Evolutionary conservation across 2,113 vertebrate species (phyloP).

Genomic region (Heterocephalus glaber): DNA sequence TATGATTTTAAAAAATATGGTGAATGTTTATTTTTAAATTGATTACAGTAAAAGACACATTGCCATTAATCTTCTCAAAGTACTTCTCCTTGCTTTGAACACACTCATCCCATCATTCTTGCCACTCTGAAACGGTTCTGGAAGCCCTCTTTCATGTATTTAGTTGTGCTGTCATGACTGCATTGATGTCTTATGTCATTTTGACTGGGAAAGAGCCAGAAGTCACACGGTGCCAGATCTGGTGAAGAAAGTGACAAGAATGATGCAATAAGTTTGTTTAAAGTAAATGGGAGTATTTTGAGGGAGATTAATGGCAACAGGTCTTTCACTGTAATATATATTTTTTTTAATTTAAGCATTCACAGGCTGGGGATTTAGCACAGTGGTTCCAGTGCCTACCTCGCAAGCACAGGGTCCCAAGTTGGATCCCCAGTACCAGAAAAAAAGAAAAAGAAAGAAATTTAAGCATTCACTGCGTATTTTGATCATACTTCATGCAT

Average conservation of each 20-base stretch:
- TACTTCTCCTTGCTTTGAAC: neutral
- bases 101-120: neutral
- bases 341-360: neutral
- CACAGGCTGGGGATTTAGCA: too few relatives aligned
- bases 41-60: neutral
- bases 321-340: neutral
- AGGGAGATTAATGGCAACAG: neutral
- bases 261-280: neutral
- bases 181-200: neutral
- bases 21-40: neutral
- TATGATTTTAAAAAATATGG: neutral
- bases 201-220: neutral
- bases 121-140: neutral
- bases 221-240: neutral
- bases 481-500: neutral
- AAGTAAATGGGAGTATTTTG: neutral
- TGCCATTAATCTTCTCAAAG: neutral
- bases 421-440: too few relatives aligned
- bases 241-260: neutral
- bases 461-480: neutral
- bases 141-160: neutral
- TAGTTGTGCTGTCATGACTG: neutral
- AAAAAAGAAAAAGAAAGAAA: too few relatives aligned
- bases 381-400: too few relatives aligned
- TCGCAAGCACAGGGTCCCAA: too few relatives aligned